Evolutionary conservation across 2,888 invertebrate species (phyloP).

Genomic region (Auanema freiburgensis): DNA sequence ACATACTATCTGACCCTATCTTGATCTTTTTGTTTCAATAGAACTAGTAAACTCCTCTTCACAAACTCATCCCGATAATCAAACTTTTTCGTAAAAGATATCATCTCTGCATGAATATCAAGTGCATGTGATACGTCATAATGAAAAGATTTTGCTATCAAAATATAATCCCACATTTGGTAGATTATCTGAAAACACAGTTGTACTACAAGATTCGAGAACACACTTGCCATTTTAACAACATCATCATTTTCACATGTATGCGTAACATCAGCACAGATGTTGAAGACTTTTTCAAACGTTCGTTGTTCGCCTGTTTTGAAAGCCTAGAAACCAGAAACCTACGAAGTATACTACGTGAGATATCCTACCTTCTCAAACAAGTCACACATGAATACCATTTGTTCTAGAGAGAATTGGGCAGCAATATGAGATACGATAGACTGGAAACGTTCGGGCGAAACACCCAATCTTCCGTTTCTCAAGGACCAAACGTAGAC

Average conservation of each 20-base stretch:
- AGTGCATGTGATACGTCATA: neutral
- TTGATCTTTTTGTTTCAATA: too few relatives aligned
- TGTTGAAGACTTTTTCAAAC: constrained; percentile 27
- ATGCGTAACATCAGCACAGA: too few relatives aligned
- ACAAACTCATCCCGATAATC: too few relatives aligned
- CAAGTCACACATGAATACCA: constrained; percentile 28
- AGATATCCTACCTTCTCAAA: constrained; percentile 20
- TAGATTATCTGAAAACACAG: neutral
- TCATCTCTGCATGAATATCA: neutral
- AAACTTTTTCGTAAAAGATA: neutral
- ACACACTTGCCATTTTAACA: neutral
- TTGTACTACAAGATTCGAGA: neutral
- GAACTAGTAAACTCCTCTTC: too few relatives aligned
- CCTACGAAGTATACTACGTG: neutral
- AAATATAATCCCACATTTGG: constrained; percentile 1
- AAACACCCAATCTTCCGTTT: constrained; percentile 67
- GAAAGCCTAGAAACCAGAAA: constrained; percentile 13
- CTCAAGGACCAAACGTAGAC: constrained; percentile 68
- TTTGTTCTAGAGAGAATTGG: constrained; percentile 25
- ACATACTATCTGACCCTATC: too few relatives aligned
- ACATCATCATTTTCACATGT: neutral
- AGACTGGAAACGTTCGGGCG: constrained; percentile 69
- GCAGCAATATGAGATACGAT: constrained; percentile 66
- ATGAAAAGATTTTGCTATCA: neutral
- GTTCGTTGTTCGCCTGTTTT: constrained; percentile 25